Evolutionary conservation across 1,140 invertebrate species (phyloP).

Genomic region (Aphelenchoides fujianensis): DNA sequence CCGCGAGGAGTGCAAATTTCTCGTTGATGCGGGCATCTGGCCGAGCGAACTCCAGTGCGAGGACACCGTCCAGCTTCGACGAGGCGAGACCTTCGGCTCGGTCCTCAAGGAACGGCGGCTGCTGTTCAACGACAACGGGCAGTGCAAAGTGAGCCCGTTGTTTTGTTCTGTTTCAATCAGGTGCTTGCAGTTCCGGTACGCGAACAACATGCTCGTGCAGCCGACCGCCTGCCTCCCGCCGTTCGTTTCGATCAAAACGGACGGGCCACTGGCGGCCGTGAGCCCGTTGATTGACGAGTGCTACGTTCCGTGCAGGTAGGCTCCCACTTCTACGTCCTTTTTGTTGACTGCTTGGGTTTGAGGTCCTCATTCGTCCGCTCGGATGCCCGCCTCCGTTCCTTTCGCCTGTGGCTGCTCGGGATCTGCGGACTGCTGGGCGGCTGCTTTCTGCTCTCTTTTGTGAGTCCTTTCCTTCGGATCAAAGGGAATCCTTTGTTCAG

Average conservation of each 20-base stretch:
- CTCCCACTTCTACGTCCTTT: no score
- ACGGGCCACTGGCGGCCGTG: neutral
- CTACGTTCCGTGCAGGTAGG: slow-evolving; percentile 11
- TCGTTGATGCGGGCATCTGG: neutral
- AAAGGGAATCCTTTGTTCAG: neutral
- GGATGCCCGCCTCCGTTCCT: neutral
- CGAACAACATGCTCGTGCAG: neutral
- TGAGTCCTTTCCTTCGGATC: neutral
- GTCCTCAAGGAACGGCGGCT: neutral
- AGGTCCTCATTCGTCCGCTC: no score
- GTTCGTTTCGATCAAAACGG: slow-evolving; percentile 13
- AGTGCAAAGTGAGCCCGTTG: neutral
- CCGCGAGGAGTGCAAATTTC: neutral
- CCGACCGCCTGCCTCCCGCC: neutral
- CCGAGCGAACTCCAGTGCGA: slow-evolving; percentile 3
- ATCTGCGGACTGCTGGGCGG: neutral
- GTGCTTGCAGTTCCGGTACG: neutral
- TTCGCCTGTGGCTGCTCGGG: slow-evolving; percentile 10
- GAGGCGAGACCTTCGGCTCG: neutral
- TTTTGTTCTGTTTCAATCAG: neutral
- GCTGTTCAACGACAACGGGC: neutral
- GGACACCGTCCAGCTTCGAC: neutral
- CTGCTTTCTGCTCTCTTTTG: neutral
- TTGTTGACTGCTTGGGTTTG: no score
- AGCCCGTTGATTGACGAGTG: slow-evolving; percentile 16